Evolutionary conservation across 2,797 vertebrate species (phyloP).

Genomic region (Gymnoscopelus microlampas): DNA sequence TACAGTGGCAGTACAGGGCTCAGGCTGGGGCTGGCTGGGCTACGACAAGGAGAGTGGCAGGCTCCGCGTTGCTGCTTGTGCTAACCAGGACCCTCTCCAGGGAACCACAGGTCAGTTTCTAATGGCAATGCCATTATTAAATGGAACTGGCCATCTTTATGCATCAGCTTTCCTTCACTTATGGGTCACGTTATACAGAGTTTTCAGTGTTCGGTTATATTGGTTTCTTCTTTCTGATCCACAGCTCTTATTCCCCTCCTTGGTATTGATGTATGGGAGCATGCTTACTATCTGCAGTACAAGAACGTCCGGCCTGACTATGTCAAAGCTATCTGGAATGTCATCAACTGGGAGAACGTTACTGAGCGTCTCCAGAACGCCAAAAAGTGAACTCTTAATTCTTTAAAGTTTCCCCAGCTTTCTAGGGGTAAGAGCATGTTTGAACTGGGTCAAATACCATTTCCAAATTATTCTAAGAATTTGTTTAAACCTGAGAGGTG

Average conservation of each 20-base stretch:
- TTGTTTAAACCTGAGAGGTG: not conserved
- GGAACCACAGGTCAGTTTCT: slow-evolving; percentile 90
- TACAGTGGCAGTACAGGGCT: slow-evolving; percentile 94
- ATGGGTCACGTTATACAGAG: not conserved
- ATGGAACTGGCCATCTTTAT: not conserved
- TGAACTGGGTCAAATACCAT: slow-evolving; percentile 27
- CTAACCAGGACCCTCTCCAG: slow-evolving; percentile 96
- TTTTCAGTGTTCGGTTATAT: not conserved
- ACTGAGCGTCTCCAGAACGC: slow-evolving; percentile 85
- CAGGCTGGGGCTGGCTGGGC: slow-evolving; percentile 98
- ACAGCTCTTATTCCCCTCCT: slow-evolving; percentile 93
- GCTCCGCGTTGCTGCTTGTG: slow-evolving; percentile 88
- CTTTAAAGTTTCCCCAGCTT: not conserved
- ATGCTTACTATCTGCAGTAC: slow-evolving; percentile 98
- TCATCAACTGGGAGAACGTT: slow-evolving; percentile 96
- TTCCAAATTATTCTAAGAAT: slow-evolving; percentile 38
- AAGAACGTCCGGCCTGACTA: slow-evolving; percentile 98
- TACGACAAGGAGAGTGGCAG: slow-evolving; percentile 88
- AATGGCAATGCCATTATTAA: not conserved
- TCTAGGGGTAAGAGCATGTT: not conserved
- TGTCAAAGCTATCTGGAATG: slow-evolving; percentile 97
- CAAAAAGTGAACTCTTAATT: slow-evolving; percentile 80
- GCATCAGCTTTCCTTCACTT: not conserved
- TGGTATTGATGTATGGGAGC: slow-evolving; percentile 98
- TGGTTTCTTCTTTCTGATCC: not conserved